These are phyloP conservation scores for Lethocerus indicus DNA, from an alignment of 1,140 invertebrate species.

Conservation along the genomic window DNA sequence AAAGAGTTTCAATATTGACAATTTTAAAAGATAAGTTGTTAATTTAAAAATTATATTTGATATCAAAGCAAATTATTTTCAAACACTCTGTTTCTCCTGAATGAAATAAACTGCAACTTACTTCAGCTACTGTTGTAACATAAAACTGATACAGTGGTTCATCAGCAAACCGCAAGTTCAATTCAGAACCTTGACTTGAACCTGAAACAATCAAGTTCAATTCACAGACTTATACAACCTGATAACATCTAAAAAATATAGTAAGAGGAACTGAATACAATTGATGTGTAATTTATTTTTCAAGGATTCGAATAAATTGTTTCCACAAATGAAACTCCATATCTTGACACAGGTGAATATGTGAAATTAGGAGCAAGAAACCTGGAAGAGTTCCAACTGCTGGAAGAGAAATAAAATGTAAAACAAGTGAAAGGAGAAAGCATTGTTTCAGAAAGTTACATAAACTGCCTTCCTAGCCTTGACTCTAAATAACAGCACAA, in stretches of 20 bases:
- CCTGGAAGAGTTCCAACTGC: neutral
- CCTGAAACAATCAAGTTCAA: conserved; percentile 24
- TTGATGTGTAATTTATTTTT: neutral
- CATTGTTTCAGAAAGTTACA: too few relatives aligned
- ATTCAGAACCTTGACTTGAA: conserved; percentile 19
- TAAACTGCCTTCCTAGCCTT: too few relatives aligned
- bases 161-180: conserved; percentile 33
- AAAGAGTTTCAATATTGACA: neutral
- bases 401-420: too few relatives aligned
- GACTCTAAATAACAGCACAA: too few relatives aligned
- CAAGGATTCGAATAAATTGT: neutral
- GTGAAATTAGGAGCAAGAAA: neutral
- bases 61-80: neutral
- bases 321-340: neutral
- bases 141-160: conserved; percentile 87
- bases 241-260: conserved; percentile 4
- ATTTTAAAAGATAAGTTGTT: neutral
- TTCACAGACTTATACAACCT: too few relatives aligned
- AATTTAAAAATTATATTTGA: neutral
- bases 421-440: too few relatives aligned
- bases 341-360: neutral
- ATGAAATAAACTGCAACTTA: conserved; percentile 22
- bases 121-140: conserved; percentile 56
- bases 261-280: neutral
- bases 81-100: neutral